These are phyloP conservation scores for Datnioides undecimradiatus DNA, from an alignment of 2,113 vertebrate genomes.

Conservation along the genomic window DNA sequence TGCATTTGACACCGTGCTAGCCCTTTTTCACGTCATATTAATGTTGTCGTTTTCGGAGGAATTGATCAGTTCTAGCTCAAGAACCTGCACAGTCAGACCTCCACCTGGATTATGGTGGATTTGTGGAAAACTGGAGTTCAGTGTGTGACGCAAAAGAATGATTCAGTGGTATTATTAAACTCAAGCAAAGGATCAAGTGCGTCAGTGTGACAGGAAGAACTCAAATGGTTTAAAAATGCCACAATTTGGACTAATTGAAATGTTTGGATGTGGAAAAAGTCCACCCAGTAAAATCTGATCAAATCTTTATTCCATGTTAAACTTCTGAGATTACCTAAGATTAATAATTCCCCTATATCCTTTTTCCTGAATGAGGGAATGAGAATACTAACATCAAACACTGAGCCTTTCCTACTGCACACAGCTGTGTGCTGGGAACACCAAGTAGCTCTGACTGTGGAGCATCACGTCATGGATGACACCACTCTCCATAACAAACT, in stretches of 20 bases:
- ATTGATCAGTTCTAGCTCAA: background rate
- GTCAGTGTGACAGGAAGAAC: conserved; percentile 28
- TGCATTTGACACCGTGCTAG: too few relatives aligned
- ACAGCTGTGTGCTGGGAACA: conserved; percentile 22
- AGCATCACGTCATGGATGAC: conserved; percentile 30
- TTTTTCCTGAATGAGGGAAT: conserved; percentile 8
- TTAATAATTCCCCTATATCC: background rate
- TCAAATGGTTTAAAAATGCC: background rate
- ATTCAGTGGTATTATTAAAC: conserved; percentile 37
- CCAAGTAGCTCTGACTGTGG: conserved; percentile 20
- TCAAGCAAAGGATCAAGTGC: conserved; percentile 16
- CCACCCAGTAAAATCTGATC: background rate
- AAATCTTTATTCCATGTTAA: conserved; percentile 11
- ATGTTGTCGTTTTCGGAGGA: background rate
- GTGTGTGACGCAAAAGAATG: background rate
- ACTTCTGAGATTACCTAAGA: conserved; percentile 1
- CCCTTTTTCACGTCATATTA: background rate
- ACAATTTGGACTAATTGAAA: conserved; percentile 25
- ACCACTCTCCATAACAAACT: conserved; percentile 19
- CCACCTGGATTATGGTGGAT: background rate
- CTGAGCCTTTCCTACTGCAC: background rate
- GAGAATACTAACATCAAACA: background rate
- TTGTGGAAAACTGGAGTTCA: conserved; percentile 32
- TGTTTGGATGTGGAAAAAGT: conserved; percentile 46
- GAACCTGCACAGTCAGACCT: background rate